Evolutionary conservation across 2,113 vertebrate species (phyloP).

Genomic region (Varanus salvator): DNA sequence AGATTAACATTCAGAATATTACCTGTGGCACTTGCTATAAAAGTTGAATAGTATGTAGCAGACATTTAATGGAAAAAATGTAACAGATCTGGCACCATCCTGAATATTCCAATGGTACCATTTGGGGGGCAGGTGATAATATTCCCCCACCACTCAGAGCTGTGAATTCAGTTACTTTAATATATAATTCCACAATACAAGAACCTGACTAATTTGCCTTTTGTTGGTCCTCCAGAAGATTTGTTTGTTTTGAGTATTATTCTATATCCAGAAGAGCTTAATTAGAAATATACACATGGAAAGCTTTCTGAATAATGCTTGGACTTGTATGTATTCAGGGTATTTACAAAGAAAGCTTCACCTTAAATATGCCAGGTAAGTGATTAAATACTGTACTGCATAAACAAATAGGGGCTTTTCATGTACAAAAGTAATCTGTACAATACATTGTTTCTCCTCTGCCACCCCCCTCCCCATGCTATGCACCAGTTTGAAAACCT

Average conservation of each 20-base stretch:
- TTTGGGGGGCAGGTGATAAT: background rate
- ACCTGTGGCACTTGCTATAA: background rate
- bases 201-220: slow-evolving; percentile 37
- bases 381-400: slow-evolving; percentile 64
- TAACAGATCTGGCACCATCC: background rate
- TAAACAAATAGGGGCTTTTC: slow-evolving; percentile 55
- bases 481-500: slow-evolving; percentile 20
- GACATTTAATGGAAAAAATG: background rate
- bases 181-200: slow-evolving; percentile 34
- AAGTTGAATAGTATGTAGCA: background rate
- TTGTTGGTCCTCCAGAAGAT: slow-evolving; percentile 47
- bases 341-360: slow-evolving; percentile 60
- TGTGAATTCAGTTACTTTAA: slow-evolving; percentile 48
- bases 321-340: slow-evolving; percentile 56
- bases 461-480: slow-evolving; percentile 20
- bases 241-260: slow-evolving; percentile 56
- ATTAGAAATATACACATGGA: slow-evolving; percentile 58
- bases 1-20: background rate
- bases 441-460: slow-evolving; percentile 14
- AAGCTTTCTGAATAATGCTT: slow-evolving; percentile 52
- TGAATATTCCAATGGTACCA: background rate
- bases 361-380: slow-evolving; percentile 60
- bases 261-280: slow-evolving; percentile 57
- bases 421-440: slow-evolving; percentile 29
- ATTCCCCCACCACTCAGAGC: slow-evolving; percentile 22